These are phyloP conservation scores for Criorhina ranunculi DNA, from an alignment of 2,888 invertebrate genomes.

Conservation along the genomic window DNA sequence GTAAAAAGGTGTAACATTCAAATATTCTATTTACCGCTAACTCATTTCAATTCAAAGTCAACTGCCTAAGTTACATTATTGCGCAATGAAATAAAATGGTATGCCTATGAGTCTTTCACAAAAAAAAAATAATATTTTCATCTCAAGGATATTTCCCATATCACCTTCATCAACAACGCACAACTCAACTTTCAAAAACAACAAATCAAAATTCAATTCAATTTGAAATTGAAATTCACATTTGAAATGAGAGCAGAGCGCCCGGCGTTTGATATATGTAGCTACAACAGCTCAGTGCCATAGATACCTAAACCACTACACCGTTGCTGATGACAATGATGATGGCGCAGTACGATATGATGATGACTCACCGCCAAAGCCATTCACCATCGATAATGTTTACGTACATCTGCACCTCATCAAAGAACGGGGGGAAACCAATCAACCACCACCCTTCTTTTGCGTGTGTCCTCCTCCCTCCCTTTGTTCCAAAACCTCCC, in stretches of 20 bases:
- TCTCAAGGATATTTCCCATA: slow-evolving; percentile 52
- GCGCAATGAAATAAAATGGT: slow-evolving; percentile 19
- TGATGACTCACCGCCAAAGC: slow-evolving; percentile 67
- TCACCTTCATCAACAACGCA: slow-evolving; percentile 45
- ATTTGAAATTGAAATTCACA: slow-evolving; percentile 45
- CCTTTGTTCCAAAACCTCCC: slow-evolving; percentile 2
- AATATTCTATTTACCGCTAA: background rate
- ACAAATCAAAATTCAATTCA: slow-evolving; percentile 58
- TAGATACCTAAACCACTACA: slow-evolving; percentile 36
- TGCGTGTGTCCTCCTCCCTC: slow-evolving; percentile 33
- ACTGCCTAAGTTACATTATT: background rate
- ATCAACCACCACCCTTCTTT: slow-evolving; percentile 63
- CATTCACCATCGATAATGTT: slow-evolving; percentile 66
- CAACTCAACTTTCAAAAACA: slow-evolving; percentile 47
- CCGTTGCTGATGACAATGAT: slow-evolving; percentile 40
- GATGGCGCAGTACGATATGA: slow-evolving; percentile 58
- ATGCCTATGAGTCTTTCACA: slow-evolving; percentile 1
- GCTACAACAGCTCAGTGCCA: slow-evolving; percentile 21
- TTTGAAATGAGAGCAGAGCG: slow-evolving; percentile 66
- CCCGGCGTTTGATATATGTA: slow-evolving; percentile 33
- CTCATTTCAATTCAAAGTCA: slow-evolving; percentile 3
- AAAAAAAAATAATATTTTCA: slow-evolving; percentile 14
- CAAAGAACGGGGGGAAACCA: slow-evolving; percentile 54
- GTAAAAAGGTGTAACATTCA: background rate
- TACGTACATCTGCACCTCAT: slow-evolving; percentile 72